phyloP scores from a whole-genome alignment of 2,888 invertebrate species.

The Cephus pygmeus region DNA sequence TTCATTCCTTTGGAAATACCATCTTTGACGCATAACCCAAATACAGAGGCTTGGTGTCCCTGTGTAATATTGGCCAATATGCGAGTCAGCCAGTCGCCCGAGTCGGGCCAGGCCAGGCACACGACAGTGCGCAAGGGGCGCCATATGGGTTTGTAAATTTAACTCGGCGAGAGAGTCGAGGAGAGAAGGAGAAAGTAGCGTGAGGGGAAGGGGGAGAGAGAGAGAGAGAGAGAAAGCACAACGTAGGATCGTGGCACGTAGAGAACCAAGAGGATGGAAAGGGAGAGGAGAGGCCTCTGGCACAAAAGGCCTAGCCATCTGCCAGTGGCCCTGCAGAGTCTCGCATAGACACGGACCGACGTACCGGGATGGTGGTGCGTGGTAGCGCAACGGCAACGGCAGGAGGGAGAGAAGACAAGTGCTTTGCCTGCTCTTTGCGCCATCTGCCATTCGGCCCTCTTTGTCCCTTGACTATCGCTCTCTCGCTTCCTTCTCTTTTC shows the following conservation, averaged over 20 bases:
- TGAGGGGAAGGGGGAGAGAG: conserved; percentile 10
- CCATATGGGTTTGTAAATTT: conserved; percentile 57
- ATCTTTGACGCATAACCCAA: background rate
- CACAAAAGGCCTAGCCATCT: conserved; percentile 56
- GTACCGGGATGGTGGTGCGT: conserved; percentile 32
- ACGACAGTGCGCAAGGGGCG: conserved; percentile 22
- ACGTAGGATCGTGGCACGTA: background rate
- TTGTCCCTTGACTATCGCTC: conserved; percentile 16
- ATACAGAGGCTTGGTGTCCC: background rate
- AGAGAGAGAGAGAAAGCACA: conserved; percentile 20
- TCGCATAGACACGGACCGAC: conserved; percentile 43
- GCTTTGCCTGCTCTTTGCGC: conserved; percentile 27
- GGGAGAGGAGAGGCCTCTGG: conserved; percentile 38
- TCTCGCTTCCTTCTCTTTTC: conserved; percentile 3
- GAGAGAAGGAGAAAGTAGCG: conserved; percentile 4
- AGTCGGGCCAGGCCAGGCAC: background rate
- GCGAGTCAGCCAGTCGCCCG: background rate
- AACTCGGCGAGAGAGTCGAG: conserved; percentile 34
- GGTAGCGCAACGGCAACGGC: conserved; percentile 12
- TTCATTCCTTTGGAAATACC: background rate
- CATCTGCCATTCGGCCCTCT: conserved; percentile 37
- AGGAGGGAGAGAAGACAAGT: conserved; percentile 46
- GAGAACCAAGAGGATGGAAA: background rate
- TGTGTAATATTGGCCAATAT: conserved; percentile 9
- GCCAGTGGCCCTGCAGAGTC: conserved; percentile 37